A percentile compares a stretch with the other conserved stretches of the same genome.
phyloP scores from a whole-genome alignment of 2,113 vertebrate species.

The Isichthys henryi region DNA sequence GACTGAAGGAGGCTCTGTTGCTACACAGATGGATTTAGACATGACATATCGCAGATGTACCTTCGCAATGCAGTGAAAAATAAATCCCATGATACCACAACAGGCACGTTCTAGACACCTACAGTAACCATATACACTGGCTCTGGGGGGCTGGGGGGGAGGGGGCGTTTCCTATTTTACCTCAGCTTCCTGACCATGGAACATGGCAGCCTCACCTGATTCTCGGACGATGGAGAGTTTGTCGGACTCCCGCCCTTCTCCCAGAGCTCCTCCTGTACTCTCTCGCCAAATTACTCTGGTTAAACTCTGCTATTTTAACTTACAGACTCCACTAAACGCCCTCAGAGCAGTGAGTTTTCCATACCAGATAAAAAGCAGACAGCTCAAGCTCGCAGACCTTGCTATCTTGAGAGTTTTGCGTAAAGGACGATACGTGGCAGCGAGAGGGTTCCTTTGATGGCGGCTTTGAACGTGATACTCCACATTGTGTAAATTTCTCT shows the following conservation, averaged over 20 bases:
- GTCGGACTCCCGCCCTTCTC: background rate
- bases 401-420: background rate
- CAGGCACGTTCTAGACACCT: background rate
- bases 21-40: background rate
- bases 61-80: background rate
- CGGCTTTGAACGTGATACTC: background rate
- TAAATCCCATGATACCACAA: background rate
- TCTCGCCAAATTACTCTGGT: background rate
- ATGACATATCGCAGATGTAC: background rate
- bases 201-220: background rate
- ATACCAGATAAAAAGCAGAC: background rate
- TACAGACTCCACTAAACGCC: background rate
- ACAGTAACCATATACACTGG: background rate
- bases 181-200: background rate
- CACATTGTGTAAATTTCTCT: slow-evolving; percentile 48
- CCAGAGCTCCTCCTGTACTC: background rate
- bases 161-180: background rate
- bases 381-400: background rate
- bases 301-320: background rate
- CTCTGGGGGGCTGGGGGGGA: background rate
- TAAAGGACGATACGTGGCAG: background rate
- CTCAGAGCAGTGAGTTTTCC: background rate
- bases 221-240: background rate
- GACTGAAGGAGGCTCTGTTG: background rate
- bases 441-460: background rate